Evolutionary conservation across 1,140 invertebrate genomes (phyloP), one percentile per base, ranked within the genome.

Genomic region (Scaptomyza pallida): DNA sequence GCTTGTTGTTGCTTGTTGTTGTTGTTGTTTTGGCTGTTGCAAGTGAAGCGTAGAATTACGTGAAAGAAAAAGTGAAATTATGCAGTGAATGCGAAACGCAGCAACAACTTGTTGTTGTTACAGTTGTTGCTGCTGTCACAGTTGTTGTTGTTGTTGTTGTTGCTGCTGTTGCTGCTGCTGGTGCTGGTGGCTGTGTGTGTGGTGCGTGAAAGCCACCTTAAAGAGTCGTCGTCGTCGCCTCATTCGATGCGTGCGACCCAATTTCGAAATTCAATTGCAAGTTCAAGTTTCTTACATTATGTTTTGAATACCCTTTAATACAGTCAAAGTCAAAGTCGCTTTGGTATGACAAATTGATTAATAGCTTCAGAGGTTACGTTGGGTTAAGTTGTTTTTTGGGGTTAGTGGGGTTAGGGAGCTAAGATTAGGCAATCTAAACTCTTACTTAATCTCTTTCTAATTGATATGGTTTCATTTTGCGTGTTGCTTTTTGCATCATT

Each of bases 31-130:
- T 40, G 40, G 48, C 10, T 69, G 75, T 43, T 64, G 73, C 81
- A 86, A 86, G 81, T 86, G 82, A 86, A 88, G 78, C 82, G 71
- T 86, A 82, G 82, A 86, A 86, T 86, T 86, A 86, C 82, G 78
- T 88, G 82, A 88, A 72, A 64, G 67, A 86, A 86, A n/a, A 86
- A 86, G 82, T 86, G 82, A 86, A 86, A 86, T 86, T 86, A 86
- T 88, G 73, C 71, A 75, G 72, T 75, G 78, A 74, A 74, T 60
- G 59, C 72, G 64, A 74, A 71, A 71, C 62, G 35, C 65, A 60
- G 57, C 56, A 43, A 69, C 56, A 69, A 69, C 26, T 30, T 30
- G 47, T 68, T 72, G 70, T 30, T 62, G 67, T 54, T 68, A 45
- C 56, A 60, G 16, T 68, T 67, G 55, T 37, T 61, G 47, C 19